These are phyloP conservation scores for Columba janthina DNA, from an alignment of 2,113 vertebrate genomes.

Conservation along the genomic window DNA sequence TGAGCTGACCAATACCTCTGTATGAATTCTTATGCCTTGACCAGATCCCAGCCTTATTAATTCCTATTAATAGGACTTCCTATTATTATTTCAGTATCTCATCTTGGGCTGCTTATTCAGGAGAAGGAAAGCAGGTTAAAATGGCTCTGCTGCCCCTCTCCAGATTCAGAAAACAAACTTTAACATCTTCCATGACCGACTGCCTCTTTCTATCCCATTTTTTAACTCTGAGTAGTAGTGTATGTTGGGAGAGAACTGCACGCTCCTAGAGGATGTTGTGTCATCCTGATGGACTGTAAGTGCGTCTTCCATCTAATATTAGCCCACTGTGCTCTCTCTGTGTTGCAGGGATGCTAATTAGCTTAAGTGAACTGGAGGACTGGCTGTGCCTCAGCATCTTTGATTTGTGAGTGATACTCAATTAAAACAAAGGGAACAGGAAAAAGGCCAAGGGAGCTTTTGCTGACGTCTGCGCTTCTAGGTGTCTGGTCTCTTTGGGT, in stretches of 20 bases:
- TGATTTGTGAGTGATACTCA: background rate
- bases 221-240: background rate
- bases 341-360: conserved; percentile 16
- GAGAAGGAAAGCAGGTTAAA: too few relatives aligned
- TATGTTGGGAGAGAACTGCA: background rate
- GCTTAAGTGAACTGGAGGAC: background rate
- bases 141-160: background rate
- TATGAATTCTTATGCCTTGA: background rate
- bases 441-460: background rate
- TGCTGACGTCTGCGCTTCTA: background rate
- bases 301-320: conserved; percentile 9
- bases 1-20: background rate
- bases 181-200: background rate
- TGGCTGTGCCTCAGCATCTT: background rate
- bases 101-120: too few relatives aligned
- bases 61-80: background rate
- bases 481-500: background rate
- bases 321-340: background rate
- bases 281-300: background rate
- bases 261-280: background rate
- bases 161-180: background rate
- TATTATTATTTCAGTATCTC: too few relatives aligned
- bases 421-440: background rate
- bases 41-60: background rate
- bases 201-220: background rate